Base-by-base conservation (phyloP, 2,888 invertebrate species). In the Clusia tigrina region DNA sequence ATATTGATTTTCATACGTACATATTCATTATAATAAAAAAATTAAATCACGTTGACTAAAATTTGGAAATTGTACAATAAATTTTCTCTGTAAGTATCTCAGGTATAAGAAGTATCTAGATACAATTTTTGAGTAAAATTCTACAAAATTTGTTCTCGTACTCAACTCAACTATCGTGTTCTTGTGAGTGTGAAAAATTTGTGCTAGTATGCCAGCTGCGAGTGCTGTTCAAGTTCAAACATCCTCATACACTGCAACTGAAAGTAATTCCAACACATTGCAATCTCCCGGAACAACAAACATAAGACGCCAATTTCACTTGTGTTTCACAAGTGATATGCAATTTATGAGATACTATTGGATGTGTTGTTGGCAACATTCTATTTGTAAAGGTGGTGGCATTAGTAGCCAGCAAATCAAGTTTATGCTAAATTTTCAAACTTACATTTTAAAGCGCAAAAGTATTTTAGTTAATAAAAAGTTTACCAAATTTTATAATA, bases 91-190 rank as follows among this genome's bases (percentile, higher is more conserved):
- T 23, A 26, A 58, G 71, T 70, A 67, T 67, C 71, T 71, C 37
- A 68, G 61, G 65, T 69, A 73, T 32, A 20, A 67, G 62, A 62
- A 67, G 48, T 66, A 64, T 69, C 68, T 66, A 70, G 69, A 68
- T 69, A 70, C 70, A 52, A 52, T 17, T n/a, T 23, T n/a, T n/a
- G n/a, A n/a, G n/a, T n/a, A n/a, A n/a, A n/a, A n/a, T n/a, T n/a
- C n/a, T n/a, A n/a, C n/a, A n/a, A n/a, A n/a, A n/a, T n/a, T n/a
- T n/a, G n/a, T n/a, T n/a, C n/a, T n/a, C n/a, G n/a, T n/a, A n/a
- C n/a, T n/a, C n/a, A n/a, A n/a, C n/a, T n/a, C n/a, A n/a, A n/a
- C n/a, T n/a, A n/a, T n/a, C n/a, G n/a, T n/a, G n/a, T n/a, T n/a
- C n/a, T n/a, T n/a, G n/a, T 32, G 54, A 18, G 32, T 26, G 9